These are phyloP conservation scores for Lasioglossum calceatum DNA, from an alignment of 2,888 invertebrate genomes.

Conservation along the genomic window DNA sequence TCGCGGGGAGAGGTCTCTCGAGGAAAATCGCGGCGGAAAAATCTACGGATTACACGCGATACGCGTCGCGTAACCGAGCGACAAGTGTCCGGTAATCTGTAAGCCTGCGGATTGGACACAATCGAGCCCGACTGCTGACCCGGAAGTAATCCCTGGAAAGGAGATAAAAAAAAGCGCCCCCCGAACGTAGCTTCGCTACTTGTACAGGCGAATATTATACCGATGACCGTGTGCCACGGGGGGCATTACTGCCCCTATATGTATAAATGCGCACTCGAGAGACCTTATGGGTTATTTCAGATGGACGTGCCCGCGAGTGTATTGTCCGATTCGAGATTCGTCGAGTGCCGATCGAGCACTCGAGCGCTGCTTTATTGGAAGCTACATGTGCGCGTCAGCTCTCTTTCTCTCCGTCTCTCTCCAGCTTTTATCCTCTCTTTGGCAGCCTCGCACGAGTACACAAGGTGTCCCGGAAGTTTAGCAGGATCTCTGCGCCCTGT, in stretches of 20 bases:
- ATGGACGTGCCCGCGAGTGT: constrained; percentile 68
- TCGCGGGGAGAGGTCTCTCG: not conserved
- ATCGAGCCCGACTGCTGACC: constrained; percentile 71
- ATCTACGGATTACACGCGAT: constrained; percentile 50
- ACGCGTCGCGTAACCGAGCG: constrained; percentile 49
- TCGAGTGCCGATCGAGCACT: constrained; percentile 75
- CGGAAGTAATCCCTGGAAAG: constrained; percentile 75
- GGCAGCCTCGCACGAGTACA: not conserved
- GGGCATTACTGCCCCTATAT: not conserved
- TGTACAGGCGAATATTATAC: constrained; percentile 14
- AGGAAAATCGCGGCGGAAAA: constrained; percentile 15
- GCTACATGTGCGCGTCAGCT: constrained; percentile 64
- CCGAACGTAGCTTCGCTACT: constrained; percentile 25
- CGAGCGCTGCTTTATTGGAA: constrained; percentile 74
- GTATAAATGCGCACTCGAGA: constrained; percentile 41
- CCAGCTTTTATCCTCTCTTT: not conserved
- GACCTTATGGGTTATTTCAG: constrained; percentile 74
- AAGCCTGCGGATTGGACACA: constrained; percentile 64
- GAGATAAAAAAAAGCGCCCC: constrained; percentile 60
- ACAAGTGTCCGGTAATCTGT: constrained; percentile 72
- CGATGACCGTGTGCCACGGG: constrained; percentile 40
- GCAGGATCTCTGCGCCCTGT: not conserved
- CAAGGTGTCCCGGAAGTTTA: constrained; percentile 20
- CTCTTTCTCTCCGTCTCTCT: not conserved
- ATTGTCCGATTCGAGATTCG: constrained; percentile 75